Base-by-base conservation (phyloP, 2,797 vertebrate genomes). In the Chaetodon trifasciatus region DNA sequence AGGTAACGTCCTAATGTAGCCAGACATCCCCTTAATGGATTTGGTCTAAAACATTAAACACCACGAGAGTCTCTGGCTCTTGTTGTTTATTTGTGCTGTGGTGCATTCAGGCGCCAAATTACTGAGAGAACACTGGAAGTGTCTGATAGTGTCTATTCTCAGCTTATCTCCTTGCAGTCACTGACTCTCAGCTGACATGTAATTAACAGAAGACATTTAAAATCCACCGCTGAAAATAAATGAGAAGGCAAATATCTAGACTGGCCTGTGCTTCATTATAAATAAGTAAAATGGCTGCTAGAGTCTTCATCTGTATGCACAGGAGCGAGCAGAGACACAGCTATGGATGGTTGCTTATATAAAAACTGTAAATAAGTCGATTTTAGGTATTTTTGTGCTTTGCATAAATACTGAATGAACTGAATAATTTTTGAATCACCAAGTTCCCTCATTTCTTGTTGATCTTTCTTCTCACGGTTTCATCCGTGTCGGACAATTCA, bases 51-150 rank as follows among this genome's bases (percentile, higher is more conserved):
- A 84, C 83, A 78, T 82, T 57, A 56, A 85, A 80, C 76, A 75
- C 47, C 49, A 55, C 2, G 1, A 53, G 50, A 71, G 24, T 53
- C 66, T 67, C 32, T 42, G 55, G 39, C 39, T 78, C 61, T 70
- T 47, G 37, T 70, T 84, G 76, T 82, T 78, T 81, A 81, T 78
- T 86, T 85, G 70, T 78, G 64, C 79, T 47, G 60, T 6, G 75
- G 78, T 79, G 80, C 73, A 57, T 81, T 81, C 82, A 82, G 81
- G 79, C 28, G 6, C 42, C 78, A 85, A 85, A 88, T 88, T 70
- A 69, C 70, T 63, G 53, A 24, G 62, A 76, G 70, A 72, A 78
- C 55, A 13, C 53, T 79, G 71, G 50, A 71, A 65, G 70, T 37
- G 68, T 58, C 52, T 61, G 78, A 85, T 78, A 70, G 68, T 21